Percentiles rank a stretch among this genome's conserved stretches.
These are phyloP conservation scores for Fissipunctia ypsillon DNA, from an alignment of 2,888 invertebrate genomes.

Conservation along the genomic window DNA sequence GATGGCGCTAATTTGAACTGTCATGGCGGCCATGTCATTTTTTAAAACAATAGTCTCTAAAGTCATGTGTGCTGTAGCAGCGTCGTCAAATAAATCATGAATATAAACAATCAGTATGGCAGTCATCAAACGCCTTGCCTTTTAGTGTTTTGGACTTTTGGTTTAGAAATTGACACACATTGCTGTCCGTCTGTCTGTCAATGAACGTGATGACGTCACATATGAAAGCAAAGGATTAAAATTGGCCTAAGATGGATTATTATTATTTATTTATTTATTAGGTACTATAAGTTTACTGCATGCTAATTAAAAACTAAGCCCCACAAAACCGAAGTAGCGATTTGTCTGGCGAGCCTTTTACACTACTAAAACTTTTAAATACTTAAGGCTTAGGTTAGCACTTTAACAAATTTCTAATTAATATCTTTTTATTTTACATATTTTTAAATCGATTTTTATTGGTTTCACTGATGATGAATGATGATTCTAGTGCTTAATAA, in stretches of 20 bases:
- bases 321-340: too few species aligned
- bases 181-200: neutral
- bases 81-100: neutral
- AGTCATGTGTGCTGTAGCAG: neutral
- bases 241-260: neutral
- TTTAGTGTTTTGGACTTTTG: neutral
- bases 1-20: conserved; percentile 16
- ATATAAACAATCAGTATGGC: neutral
- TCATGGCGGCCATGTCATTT: conserved; percentile 10
- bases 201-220: neutral
- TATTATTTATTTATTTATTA: too few species aligned
- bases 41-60: neutral
- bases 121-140: neutral
- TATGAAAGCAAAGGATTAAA: neutral
- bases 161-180: neutral
- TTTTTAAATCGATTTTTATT: too few species aligned
- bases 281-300: too few species aligned
- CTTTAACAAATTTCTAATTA: too few species aligned
- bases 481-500: neutral
- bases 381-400: too few species aligned
- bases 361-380: too few species aligned
- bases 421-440: too few species aligned
- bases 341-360: too few species aligned
- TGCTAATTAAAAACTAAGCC: too few species aligned
- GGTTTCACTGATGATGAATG: too few species aligned